Conservation (phyloP, 1,140 invertebrate genomes). For the Trichonephila clavipes region DNA sequence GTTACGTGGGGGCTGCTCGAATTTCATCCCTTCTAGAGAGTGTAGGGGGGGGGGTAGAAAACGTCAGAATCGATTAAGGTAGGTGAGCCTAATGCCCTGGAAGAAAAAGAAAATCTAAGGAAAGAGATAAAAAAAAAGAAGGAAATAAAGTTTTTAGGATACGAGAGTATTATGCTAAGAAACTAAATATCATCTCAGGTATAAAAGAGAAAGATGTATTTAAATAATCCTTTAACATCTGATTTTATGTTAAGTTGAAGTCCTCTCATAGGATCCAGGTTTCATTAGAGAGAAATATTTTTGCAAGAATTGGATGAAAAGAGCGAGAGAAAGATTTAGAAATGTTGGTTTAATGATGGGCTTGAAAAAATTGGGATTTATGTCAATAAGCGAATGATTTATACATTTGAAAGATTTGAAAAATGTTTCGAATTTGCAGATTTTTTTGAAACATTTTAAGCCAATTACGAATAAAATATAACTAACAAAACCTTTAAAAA, state of each 20-base stretch:
- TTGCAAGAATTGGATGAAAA: neutral
- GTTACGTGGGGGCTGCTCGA: neutral
- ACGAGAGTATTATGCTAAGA: neutral
- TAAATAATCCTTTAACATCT: neutral
- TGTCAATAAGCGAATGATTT: neutral
- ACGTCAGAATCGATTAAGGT: slow-evolving; percentile 48
- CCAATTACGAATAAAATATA: too few species aligned
- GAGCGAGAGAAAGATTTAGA: neutral
- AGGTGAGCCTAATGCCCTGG: slow-evolving; percentile 18
- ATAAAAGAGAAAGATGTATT: neutral
- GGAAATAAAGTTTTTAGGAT: neutral
- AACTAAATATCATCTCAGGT: slow-evolving; percentile 2
- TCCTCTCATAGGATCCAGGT: neutral
- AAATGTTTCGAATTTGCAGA: too few species aligned
- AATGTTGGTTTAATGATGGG: neutral
- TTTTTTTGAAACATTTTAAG: too few species aligned
- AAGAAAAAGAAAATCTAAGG: neutral
- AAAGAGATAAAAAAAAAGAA: neutral
- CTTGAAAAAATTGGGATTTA: neutral
- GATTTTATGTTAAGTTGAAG: neutral
- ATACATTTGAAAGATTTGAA: too few species aligned
- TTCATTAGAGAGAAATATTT: neutral
- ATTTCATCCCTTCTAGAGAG: neutral
- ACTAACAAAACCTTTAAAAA: too few species aligned
- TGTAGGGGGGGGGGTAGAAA: neutral